Evolutionary conservation across 2,113 vertebrate species (phyloP).

Genomic region (Erythrolamprus reginae): DNA sequence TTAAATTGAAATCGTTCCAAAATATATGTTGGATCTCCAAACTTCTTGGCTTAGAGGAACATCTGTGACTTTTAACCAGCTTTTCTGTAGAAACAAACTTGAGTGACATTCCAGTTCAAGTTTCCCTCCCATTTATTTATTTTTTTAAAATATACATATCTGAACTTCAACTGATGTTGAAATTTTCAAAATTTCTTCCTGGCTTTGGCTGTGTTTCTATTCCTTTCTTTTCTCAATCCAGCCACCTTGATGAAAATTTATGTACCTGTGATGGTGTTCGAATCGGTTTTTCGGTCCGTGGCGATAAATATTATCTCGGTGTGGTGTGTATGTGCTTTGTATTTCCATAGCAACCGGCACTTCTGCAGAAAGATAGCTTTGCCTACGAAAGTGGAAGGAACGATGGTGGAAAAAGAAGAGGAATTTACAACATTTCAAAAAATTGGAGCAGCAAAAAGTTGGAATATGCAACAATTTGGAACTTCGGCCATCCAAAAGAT

Average conservation of each 20-base stretch:
- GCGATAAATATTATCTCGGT: background rate
- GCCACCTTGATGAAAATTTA: conserved; percentile 12
- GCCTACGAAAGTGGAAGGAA: conserved; percentile 15
- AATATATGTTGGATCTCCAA: background rate
- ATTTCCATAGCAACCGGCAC: background rate
- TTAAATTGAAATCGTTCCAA: conserved; percentile 23
- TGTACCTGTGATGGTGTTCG: conserved; percentile 15
- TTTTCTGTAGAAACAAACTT: conserved; percentile 7
- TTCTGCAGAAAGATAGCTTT: background rate
- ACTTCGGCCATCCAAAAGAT: background rate
- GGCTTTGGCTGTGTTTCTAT: background rate
- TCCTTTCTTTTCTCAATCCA: conserved; percentile 33
- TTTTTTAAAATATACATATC: background rate
- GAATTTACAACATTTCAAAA: background rate
- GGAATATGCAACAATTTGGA: background rate
- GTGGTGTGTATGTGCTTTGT: fast-evolving
- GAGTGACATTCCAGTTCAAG: background rate
- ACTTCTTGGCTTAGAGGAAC: background rate
- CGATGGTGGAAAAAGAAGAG: background rate
- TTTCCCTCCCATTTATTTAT: background rate
- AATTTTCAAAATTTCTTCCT: background rate
- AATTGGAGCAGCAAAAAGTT: background rate
- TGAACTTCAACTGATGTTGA: background rate
- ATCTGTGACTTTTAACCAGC: fast-evolving
- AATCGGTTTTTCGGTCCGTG: conserved; percentile 12